phyloP scores from a whole-genome alignment of 2,797 vertebrate species.

The Chiloscyllium punctatum region DNA sequence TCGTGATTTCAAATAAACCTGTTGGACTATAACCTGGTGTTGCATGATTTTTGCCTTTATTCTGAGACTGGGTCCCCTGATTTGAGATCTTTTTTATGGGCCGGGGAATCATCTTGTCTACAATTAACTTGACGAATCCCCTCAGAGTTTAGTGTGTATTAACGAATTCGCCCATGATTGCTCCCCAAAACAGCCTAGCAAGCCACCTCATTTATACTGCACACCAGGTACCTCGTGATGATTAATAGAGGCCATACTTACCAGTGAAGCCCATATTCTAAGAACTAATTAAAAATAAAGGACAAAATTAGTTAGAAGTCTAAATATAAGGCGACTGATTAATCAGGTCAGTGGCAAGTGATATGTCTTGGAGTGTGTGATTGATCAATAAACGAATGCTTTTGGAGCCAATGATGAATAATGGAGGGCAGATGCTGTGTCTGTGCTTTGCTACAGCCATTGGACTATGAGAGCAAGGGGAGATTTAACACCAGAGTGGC shows the following conservation, averaged over 20 bases:
- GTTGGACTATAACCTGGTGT: no score
- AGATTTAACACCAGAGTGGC: conserved; percentile 67
- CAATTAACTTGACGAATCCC: no score
- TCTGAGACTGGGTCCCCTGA: no score
- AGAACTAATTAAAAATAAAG: background rate
- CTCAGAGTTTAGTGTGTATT: no score
- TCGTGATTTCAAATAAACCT: no score
- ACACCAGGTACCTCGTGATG: background rate
- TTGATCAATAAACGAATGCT: background rate
- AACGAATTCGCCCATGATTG: background rate
- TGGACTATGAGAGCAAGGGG: conserved; percentile 78
- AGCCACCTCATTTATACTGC: background rate
- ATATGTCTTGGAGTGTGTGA: background rate
- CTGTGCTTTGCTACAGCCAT: conserved; percentile 53
- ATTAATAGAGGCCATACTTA: background rate
- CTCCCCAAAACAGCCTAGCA: background rate
- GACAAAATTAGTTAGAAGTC: background rate
- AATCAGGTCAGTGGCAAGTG: background rate
- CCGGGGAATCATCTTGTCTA: no score
- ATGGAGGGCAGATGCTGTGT: background rate
- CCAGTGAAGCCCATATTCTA: background rate
- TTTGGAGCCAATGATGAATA: background rate
- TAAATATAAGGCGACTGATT: background rate
- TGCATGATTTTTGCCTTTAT: no score
- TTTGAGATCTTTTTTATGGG: no score